These are phyloP conservation scores for Cyphomyrus plagiostoma DNA, from an alignment of 2,113 vertebrate genomes.

Conservation along the genomic window DNA sequence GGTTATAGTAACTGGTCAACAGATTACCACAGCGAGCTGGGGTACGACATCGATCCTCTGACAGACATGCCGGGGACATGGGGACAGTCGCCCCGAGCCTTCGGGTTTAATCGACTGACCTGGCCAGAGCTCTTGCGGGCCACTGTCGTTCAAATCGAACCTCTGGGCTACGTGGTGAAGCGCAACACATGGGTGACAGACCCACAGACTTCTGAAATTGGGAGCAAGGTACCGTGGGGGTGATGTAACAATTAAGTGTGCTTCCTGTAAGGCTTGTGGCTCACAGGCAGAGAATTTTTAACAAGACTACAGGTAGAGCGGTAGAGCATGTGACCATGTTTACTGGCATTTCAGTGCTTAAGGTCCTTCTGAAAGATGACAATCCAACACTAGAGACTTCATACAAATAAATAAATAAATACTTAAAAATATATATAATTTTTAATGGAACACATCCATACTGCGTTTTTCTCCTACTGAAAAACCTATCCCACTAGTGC, in stretches of 20 bases:
- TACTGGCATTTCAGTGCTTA: not conserved
- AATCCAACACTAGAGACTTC: not conserved
- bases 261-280: not conserved
- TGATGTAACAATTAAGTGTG: not conserved
- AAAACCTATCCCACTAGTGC: not conserved
- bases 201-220: not conserved
- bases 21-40: constrained; percentile 3
- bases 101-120: constrained; percentile 23
- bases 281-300: not conserved
- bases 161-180: not conserved
- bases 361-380: not conserved
- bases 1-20: not conserved
- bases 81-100: constrained; percentile 31
- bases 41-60: constrained; percentile 24
- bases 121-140: constrained; percentile 17
- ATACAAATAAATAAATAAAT: not conserved
- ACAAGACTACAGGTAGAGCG: not conserved
- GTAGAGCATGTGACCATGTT: not conserved
- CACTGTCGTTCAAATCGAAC: constrained; percentile 26
- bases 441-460: not conserved
- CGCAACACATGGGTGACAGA: not conserved
- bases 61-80: not conserved
- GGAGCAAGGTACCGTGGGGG: not conserved
- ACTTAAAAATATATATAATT: not conserved
- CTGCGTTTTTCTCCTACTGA: not conserved